Conservation (phyloP, 1,140 invertebrate species). For the Diploscapter pachys region DNA sequence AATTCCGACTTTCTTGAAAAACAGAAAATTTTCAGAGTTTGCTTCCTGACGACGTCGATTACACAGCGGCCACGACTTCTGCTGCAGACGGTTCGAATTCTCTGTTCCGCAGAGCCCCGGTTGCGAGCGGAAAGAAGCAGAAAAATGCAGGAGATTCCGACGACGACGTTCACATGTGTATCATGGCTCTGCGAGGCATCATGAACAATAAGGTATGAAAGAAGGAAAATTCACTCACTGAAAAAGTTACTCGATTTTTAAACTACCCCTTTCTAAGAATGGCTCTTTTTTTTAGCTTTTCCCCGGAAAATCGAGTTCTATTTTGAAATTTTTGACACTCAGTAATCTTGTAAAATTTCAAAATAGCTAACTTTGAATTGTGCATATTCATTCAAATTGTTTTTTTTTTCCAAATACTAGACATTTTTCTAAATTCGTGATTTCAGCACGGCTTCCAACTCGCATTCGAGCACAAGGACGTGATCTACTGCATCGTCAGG, state of each 20-base stretch:
- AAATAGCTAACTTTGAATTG: too few relatives aligned
- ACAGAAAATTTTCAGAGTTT: background rate
- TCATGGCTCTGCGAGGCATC: slow-evolving; percentile 95
- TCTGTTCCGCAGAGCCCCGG: too few relatives aligned
- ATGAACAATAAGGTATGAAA: slow-evolving; percentile 92
- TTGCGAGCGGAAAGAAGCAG: slow-evolving; percentile 8
- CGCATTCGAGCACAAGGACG: slow-evolving; percentile 93
- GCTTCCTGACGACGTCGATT: background rate
- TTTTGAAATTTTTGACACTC: too few relatives aligned
- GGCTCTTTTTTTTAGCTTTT: too few relatives aligned
- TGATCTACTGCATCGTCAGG: slow-evolving; percentile 95
- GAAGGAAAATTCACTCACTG: background rate
- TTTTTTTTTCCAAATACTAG: too few relatives aligned
- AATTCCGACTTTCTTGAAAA: background rate
- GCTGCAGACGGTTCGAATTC: too few relatives aligned
- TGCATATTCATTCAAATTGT: too few relatives aligned
- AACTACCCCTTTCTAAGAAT: too few relatives aligned
- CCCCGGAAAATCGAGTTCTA: too few relatives aligned
- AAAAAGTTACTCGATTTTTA: slow-evolving; percentile 19
- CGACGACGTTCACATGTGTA: slow-evolving; percentile 98
- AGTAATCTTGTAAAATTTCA: too few relatives aligned
- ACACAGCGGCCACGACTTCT: too few relatives aligned
- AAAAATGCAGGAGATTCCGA: slow-evolving; percentile 77
- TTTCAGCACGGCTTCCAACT: slow-evolving; percentile 93
- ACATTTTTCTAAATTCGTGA: slow-evolving; percentile 14